Base-by-base conservation (phyloP, 2,113 vertebrate genomes). In the Anguilla rostrata region DNA sequence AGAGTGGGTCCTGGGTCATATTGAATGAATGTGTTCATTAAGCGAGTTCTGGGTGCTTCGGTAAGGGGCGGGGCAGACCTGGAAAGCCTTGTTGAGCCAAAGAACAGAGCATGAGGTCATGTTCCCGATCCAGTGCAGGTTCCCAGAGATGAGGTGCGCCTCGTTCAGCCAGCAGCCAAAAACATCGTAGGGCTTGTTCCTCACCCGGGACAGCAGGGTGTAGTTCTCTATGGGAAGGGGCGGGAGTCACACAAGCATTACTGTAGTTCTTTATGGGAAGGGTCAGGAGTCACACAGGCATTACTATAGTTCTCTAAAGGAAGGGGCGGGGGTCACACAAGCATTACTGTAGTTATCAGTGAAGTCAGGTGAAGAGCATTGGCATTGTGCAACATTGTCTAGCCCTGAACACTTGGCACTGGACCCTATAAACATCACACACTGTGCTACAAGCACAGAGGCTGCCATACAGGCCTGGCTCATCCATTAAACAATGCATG, bases 131-230 rank as follows among this genome's bases (percentile, higher is more conserved):
- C 97, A 98, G 89, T 99, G 97, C 91, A 99, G 94, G 91, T 99
- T 99, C 79, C 98, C 98, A 0, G 98, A 99, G 89, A 99, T 98
- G 86, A 99, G 88, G 92, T 99, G 98, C 49, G 97, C 97, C 92
- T 99, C 98, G 0, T 98, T 99, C 86, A 99, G 94, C 98, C 98
- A 99, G 93, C 98, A 99, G 90, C 98, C 98, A 29, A 99, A 99
- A 85, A 99, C 98, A 1, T 99, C 98, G 0, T 98, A 98, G 1
- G 98, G 98, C 88, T 99, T 99, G 91, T 99, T 99, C 88, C 97
- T 96, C n/a, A 99, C 98, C 0, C 98, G 96, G 0, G 98, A 99
- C 85, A 99, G 93, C 86, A 99, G 94, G 0, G 94, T 95, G 89
- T 99, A 99, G 90, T 97, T 97, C 60, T 99, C 98, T 99, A 93